Evolutionary conservation across 2,113 vertebrate genomes (phyloP), one percentile per base, ranked within the genome.

Genomic region (Pterocles orientalis): DNA sequence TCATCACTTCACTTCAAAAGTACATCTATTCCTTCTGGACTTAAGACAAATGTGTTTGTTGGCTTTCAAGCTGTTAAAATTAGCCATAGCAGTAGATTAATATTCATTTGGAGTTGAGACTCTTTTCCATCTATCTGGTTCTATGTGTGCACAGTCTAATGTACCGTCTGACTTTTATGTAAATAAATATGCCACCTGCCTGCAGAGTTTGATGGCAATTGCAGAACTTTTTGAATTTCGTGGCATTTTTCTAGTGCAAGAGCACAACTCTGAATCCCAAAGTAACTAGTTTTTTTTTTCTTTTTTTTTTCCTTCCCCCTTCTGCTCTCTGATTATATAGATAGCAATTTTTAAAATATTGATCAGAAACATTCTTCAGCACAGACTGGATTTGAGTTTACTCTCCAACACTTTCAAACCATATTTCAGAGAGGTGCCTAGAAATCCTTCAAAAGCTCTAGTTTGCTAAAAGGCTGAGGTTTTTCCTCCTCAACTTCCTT

Each of bases 61-160:
- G 92, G 91, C 90, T 94, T 97, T 89, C 80, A 94, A 79, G 70
- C 83, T 89, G 86, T 84, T 96, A 93, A 96, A 96, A 94, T 94
- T 96, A 94, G 65, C 77, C 41, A 61, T 29, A 71, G 53, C 33
- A 43, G 41, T 89, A 69, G 72, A 95, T 97, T 93, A 95, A 96
- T 95, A 97, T 94, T 95, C 77, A 91, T 93, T 94, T 94, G 61
- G 53, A 94, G 77, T 87, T 60, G 24, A 77, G 69, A 71, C 57
- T 93, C 80, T 15, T 12, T 95, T 93, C 70, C 65, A 88, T 94
- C 72, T 95, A 62, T 96, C 76, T 92, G 48, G 53, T 91, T 83
- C 82, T 48, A 69, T 91, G 78, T 57, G 50, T 65, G 51, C 69
- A 68, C 39, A 36, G 33, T 18, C 72, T 94, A 94, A 92, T 69